phyloP scores from a whole-genome alignment of 1,140 invertebrate genomes.

The Hermetia illucens region DNA sequence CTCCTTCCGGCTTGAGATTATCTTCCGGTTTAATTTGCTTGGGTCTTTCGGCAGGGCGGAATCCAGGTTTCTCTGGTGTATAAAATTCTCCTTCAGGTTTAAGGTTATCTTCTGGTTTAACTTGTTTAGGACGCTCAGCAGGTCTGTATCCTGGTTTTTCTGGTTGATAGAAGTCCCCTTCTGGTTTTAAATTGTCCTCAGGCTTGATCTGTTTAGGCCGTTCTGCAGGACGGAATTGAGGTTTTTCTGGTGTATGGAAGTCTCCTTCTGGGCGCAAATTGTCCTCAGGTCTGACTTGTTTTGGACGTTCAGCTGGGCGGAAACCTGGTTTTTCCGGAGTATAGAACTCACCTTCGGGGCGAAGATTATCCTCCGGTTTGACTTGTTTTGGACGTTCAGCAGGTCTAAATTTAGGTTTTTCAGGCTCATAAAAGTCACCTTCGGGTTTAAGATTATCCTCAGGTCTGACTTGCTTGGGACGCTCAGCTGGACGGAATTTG shows the following conservation, averaged over 20 bases:
- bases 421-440: too few species aligned
- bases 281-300: constrained; percentile 36
- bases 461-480: constrained; percentile 38
- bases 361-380: too few species aligned
- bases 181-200: constrained; percentile 31
- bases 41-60: constrained; percentile 30
- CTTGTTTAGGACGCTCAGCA: constrained; percentile 28
- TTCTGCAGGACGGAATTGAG: constrained; percentile 28
- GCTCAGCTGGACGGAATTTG: constrained; percentile 47
- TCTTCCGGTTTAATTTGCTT: constrained; percentile 34
- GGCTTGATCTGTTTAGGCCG: constrained; percentile 26
- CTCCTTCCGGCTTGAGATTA: constrained; percentile 39
- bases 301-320: constrained; percentile 33
- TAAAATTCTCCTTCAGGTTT: constrained; percentile 41
- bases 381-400: constrained; percentile 30
- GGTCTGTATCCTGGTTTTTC: constrained; percentile 35
- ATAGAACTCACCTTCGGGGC: constrained; percentile 33
- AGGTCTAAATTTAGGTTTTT: too few species aligned
- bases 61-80: constrained; percentile 20
- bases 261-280: constrained; percentile 42
- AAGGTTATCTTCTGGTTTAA: constrained; percentile 37
- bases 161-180: constrained; percentile 32
- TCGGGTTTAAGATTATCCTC: too few species aligned
- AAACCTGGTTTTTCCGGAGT: constrained; percentile 29
- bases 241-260: constrained; percentile 32